Conservation (phyloP, 2,113 vertebrate genomes). For the Xerus inauris region DNA sequence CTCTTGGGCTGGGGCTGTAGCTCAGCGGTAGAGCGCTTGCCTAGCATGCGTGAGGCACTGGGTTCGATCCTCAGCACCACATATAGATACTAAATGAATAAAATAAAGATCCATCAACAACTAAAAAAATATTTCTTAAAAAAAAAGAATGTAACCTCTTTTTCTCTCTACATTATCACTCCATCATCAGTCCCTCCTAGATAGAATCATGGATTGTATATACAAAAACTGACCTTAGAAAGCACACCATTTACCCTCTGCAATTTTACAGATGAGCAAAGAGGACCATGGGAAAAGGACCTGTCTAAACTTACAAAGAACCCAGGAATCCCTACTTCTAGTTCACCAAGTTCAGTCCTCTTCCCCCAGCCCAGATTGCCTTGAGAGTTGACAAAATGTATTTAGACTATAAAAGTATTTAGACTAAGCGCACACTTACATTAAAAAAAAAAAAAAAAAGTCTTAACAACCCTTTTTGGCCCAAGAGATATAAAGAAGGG, state of each 20-base stretch:
- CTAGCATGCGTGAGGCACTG: too few species aligned
- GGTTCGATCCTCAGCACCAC: too few species aligned
- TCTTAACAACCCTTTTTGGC: conserved; percentile 39
- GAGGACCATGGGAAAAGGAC: neutral
- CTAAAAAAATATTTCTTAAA: too few species aligned
- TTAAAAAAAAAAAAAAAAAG: neutral
- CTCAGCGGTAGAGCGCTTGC: too few species aligned
- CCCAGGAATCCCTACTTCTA: neutral
- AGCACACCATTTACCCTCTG: neutral
- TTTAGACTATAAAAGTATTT: conserved; percentile 29
- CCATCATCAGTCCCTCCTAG: neutral
- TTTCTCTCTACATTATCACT: neutral
- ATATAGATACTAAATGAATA: too few species aligned
- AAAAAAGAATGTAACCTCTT: too few species aligned
- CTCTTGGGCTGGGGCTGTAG: too few species aligned
- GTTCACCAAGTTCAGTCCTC: neutral
- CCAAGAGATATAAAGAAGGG: conserved; percentile 56
- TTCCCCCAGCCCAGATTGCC: neutral
- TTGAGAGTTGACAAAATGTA: conserved; percentile 2
- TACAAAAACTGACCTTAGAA: neutral
- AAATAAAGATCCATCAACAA: too few species aligned
- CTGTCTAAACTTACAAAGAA: neutral
- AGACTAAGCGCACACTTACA: neutral
- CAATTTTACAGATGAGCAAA: neutral
- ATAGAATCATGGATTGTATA: neutral